Conservation (phyloP, 1,140 invertebrate genomes). For the Neuroterus valhalla region DNA sequence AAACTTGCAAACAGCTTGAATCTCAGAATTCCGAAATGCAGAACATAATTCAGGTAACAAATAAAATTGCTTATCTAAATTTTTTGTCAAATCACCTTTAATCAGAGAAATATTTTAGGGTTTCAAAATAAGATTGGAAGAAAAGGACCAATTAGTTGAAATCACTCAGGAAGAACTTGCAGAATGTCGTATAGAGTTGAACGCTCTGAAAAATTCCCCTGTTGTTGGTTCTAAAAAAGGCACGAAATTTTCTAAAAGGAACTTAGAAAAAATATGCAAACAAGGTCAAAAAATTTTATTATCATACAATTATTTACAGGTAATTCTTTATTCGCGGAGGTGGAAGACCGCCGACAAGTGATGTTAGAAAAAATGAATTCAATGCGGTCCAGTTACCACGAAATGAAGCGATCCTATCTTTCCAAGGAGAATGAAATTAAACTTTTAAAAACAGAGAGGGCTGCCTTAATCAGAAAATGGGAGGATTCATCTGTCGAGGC, state of each 20-base stretch:
- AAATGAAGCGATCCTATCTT: conserved; percentile 68
- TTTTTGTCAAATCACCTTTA: conserved; percentile 22
- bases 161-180: conserved; percentile 52
- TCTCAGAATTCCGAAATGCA: conserved; percentile 42
- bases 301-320: conserved; percentile 53
- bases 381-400: conserved; percentile 67
- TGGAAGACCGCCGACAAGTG: conserved; percentile 74
- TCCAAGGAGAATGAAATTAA: conserved; percentile 70
- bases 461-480: conserved; percentile 56
- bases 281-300: background rate
- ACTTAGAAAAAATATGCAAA: conserved; percentile 12
- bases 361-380: conserved; percentile 66
- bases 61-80: background rate
- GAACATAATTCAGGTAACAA: conserved; percentile 42
- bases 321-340: conserved; percentile 76
- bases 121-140: conserved; percentile 40
- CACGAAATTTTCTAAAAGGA: conserved; percentile 38
- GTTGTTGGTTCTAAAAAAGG: conserved; percentile 57
- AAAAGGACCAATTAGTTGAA: conserved; percentile 56
- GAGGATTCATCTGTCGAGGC: conserved; percentile 51
- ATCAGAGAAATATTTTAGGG: conserved; percentile 40
- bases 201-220: conserved; percentile 53
- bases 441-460: conserved; percentile 68
- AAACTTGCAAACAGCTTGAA: conserved; percentile 33
- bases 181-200: conserved; percentile 53